These are phyloP conservation scores for Hydrolagus affinis DNA, from an alignment of 2,113 vertebrate genomes.

Conservation along the genomic window DNA sequence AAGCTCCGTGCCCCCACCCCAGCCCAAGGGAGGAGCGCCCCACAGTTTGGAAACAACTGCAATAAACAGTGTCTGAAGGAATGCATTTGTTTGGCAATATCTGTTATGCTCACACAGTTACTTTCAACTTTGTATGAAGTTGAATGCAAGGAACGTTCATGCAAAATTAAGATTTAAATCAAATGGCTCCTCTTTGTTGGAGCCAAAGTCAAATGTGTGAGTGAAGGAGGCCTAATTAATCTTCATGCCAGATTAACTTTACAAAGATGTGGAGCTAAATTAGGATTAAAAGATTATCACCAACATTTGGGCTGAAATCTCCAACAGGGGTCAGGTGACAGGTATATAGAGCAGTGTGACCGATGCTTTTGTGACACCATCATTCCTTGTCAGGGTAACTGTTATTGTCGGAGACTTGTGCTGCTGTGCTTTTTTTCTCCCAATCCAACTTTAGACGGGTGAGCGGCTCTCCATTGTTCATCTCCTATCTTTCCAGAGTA, in stretches of 20 bases:
- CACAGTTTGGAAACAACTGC: no score
- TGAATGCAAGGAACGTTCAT: neutral
- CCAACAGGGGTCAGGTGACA: conserved; percentile 42
- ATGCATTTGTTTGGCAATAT: no score
- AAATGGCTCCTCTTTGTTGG: conserved; percentile 55
- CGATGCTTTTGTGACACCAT: neutral
- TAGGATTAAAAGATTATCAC: conserved; percentile 71
- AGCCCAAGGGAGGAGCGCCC: no score
- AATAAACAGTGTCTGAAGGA: no score
- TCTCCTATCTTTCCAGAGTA: neutral
- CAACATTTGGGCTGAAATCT: conserved; percentile 65
- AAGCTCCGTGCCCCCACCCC: no score
- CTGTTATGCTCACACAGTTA: no score
- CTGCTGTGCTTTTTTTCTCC: neutral
- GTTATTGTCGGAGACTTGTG: neutral
- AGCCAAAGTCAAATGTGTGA: conserved; percentile 56
- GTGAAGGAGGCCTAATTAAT: conserved; percentile 63
- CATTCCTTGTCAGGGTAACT: neutral
- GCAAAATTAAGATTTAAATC: neutral
- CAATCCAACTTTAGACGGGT: neutral
- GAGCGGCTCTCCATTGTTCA: neutral
- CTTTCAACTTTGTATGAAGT: neutral
- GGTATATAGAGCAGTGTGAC: neutral
- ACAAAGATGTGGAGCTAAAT: conserved; percentile 72
- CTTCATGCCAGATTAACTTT: conserved; percentile 68